Conservation (phyloP, 1,140 invertebrate genomes). For the Lineus longissimus region DNA sequence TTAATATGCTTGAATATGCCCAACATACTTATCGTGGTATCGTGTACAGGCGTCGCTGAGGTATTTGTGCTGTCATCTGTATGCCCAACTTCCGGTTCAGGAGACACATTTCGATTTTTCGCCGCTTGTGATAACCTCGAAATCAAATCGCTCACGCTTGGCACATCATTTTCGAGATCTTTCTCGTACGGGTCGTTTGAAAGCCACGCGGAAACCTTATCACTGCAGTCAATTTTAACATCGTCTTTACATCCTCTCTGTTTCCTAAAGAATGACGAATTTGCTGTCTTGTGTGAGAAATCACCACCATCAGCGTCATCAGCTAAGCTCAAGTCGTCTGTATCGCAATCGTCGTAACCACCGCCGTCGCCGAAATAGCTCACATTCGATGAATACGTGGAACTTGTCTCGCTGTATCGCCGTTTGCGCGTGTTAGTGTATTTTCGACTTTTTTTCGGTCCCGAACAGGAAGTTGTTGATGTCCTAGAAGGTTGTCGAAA, state of each 20-base stretch:
- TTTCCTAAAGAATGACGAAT: background rate
- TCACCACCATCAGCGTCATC: background rate
- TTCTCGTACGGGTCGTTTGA: background rate
- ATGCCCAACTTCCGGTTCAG: background rate
- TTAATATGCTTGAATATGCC: constrained; percentile 5
- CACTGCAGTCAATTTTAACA: background rate
- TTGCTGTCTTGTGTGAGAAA: background rate
- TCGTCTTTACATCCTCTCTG: background rate
- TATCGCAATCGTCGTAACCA: no score
- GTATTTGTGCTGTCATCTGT: background rate
- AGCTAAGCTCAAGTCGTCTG: background rate
- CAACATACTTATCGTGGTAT: constrained; percentile 5
- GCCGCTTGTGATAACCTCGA: background rate
- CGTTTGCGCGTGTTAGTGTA: background rate
- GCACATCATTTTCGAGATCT: background rate
- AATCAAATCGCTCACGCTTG: constrained; percentile 4
- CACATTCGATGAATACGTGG: background rate
- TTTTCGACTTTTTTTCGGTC: background rate
- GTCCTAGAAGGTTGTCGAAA: background rate
- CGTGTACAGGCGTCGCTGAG: background rate
- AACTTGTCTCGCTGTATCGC: constrained; percentile 3
- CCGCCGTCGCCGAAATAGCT: background rate
- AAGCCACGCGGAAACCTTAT: constrained; percentile 2
- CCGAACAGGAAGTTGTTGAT: background rate
- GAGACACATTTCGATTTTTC: background rate